Evolutionary conservation across 2,888 invertebrate species (phyloP).

Genomic region (Epinotia brunnichana): DNA sequence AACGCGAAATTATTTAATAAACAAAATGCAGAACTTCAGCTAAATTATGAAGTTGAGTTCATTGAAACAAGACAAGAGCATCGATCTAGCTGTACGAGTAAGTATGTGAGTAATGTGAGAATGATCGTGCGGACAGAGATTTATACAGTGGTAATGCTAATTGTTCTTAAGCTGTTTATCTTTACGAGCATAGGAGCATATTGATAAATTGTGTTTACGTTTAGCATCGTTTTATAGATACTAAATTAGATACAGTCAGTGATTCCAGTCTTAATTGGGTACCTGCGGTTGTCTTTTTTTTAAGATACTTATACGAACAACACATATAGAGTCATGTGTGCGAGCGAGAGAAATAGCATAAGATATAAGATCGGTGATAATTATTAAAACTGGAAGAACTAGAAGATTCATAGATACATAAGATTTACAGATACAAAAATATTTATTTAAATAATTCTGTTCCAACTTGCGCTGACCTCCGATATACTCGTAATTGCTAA

Average conservation of each 20-base stretch:
- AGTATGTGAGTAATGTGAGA: no score
- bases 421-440: background rate
- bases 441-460: background rate
- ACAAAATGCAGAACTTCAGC: background rate
- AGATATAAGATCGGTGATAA: background rate
- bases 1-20: no score
- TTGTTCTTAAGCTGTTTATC: background rate
- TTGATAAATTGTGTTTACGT: no score
- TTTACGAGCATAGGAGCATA: no score
- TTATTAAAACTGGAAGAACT: background rate
- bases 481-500: background rate
- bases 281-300: background rate
- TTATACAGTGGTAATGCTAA: background rate
- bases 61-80: background rate
- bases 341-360: background rate
- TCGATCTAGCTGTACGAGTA: background rate
- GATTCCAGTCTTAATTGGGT: background rate
- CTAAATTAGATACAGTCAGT: background rate
- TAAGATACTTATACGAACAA: no score
- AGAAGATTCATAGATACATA: background rate
- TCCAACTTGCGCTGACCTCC: background rate
- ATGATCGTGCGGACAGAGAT: background rate
- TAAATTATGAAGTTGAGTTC: background rate
- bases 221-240: background rate
- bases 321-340: background rate